Conservation (phyloP, 2,797 vertebrate species). For the Geotrypetes seraphini region DNA sequence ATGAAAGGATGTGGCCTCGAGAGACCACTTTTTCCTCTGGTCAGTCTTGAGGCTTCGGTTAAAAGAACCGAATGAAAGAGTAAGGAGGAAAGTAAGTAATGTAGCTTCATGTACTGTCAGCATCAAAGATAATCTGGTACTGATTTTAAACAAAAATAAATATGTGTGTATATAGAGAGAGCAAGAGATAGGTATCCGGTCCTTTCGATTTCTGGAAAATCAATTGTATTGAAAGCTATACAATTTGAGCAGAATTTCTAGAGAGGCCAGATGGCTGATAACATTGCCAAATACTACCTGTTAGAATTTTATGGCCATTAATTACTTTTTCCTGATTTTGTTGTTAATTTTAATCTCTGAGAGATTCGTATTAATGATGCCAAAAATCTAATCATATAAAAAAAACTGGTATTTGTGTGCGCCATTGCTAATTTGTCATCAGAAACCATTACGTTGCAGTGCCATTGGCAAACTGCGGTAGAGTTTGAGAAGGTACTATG, state of each 20-base stretch:
- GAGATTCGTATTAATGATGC: constrained; percentile 46
- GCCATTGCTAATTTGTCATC: constrained; percentile 14
- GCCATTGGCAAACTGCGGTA: constrained; percentile 34
- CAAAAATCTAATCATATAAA: constrained; percentile 30
- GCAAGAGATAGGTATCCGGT: no score
- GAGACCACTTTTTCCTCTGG: background rate
- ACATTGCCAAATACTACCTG: constrained; percentile 25
- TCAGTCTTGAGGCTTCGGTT: rapidly evolving
- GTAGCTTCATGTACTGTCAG: no score
- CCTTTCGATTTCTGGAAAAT: background rate
- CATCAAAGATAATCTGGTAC: background rate
- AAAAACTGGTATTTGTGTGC: constrained; percentile 34
- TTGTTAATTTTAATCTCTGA: constrained; percentile 49
- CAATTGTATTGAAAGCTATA: background rate
- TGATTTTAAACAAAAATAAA: background rate
- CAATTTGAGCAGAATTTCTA: constrained; percentile 2
- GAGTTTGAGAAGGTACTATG: constrained; percentile 8
- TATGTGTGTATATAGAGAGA: no score
- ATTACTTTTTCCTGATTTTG: constrained; percentile 33
- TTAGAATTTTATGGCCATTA: constrained; percentile 28
- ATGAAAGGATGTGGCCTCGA: background rate
- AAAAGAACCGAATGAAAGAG: background rate
- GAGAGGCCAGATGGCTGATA: constrained; percentile 36
- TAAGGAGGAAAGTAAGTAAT: background rate
- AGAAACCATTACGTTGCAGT: no score